Evolutionary conservation across 2,888 invertebrate genomes (phyloP), one percentile per base, ranked within the genome.

Genomic region (Tenthredo amoena): DNA sequence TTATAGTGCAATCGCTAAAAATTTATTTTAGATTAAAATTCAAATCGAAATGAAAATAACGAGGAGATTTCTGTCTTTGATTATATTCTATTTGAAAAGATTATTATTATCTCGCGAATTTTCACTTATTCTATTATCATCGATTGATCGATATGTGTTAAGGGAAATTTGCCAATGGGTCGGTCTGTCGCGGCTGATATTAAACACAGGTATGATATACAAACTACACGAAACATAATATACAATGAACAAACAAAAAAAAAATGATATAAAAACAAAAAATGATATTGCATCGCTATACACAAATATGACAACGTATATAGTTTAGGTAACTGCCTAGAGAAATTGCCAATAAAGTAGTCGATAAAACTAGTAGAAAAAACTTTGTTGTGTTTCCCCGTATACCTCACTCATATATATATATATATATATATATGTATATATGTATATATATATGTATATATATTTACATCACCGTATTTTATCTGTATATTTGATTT

Each of bases 261-360:
- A 15, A n/a, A n/a, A 34, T 37, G 31, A 62, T 62, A 26, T n/a
- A 55, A 50, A 37, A 43, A 62, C 47, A 62, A 12, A 21, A 37
- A 84, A 74, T 37, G 37, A 74, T 74, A 74, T 84, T 72, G 84
- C 85, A 77, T 79, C 88, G 89, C 90, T 89, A 89, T 90, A 90
- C 89, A 89, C 89, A 89, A 89, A 91, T 91, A 90, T 90, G 90
- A 88, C 85, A 90, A 92, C 91, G 91, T 92, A 92, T 91, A 90
- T 92, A 93, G 92, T 92, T 93, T 93, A 93, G 93, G 88, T 92
- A 88, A 90, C 92, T 93, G 93, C 93, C 91, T 93, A 93, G 93
- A 92, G 89, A 91, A 92, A 92, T 93, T 93, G 93, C 93, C 93
- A 93, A 93, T 93, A 93, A 93, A 93, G 93, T 93, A 93, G 93